phyloP scores from a whole-genome alignment of 1,140 invertebrate genomes.

The Cydia strobilella region DNA sequence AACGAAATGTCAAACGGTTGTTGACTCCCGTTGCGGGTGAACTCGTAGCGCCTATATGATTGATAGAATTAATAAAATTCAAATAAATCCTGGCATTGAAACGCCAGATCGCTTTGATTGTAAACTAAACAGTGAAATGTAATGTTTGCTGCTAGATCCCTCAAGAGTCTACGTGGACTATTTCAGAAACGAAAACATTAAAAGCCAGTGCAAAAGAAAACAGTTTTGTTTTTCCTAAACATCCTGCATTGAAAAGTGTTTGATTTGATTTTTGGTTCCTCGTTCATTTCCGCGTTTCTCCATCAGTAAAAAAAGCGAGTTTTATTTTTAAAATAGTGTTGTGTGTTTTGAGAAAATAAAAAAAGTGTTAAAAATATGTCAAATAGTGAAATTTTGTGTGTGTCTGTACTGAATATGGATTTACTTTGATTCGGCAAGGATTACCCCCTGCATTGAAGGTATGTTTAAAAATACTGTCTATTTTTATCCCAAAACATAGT shows the following conservation, averaged over 20 bases:
- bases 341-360: neutral
- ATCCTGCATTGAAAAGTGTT: constrained; percentile 29
- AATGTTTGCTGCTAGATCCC: neutral
- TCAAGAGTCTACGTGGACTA: neutral
- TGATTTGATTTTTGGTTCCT: constrained; percentile 2
- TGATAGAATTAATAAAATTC: constrained; percentile 11
- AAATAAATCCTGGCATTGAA: neutral
- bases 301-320: constrained; percentile 47
- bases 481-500: constrained; percentile 38
- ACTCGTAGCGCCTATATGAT: constrained; percentile 25
- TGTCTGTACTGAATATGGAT: constrained; percentile 43
- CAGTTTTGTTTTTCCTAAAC: constrained; percentile 24
- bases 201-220: constrained; percentile 19
- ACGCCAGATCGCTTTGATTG: neutral
- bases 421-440: constrained; percentile 37
- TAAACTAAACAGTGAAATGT: neutral
- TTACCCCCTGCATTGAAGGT: constrained; percentile 58
- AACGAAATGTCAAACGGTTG: constrained; percentile 69
- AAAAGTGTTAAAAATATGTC: neutral
- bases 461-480: constrained; percentile 39
- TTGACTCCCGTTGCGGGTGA: constrained; percentile 58
- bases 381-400: constrained; percentile 7
- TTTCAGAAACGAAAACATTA: constrained; percentile 27
- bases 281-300: neutral
- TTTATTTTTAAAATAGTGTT: constrained; percentile 46